Evolutionary conservation across 2,888 invertebrate genomes (phyloP).

Genomic region (Hirtodrosophila histrioides): DNA sequence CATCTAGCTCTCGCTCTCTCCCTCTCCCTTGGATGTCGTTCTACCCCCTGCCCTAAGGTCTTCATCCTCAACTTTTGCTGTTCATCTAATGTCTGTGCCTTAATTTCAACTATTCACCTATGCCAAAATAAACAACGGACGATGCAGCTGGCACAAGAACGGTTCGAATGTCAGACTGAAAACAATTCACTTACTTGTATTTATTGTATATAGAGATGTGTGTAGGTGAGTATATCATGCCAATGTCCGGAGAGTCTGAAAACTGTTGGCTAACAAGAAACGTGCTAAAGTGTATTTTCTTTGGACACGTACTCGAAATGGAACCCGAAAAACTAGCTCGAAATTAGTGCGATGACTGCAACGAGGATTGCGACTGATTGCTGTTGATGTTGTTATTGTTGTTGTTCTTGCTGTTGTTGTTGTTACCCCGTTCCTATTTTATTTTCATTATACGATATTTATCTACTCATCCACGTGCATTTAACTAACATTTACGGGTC

Average conservation of each 20-base stretch:
- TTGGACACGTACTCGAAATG: constrained; percentile 67
- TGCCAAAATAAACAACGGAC: constrained; percentile 65
- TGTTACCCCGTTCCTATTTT: constrained; percentile 62
- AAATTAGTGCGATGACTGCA: constrained; percentile 74
- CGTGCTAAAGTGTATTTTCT: constrained; percentile 81
- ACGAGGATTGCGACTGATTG: constrained; percentile 65
- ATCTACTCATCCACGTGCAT: constrained; percentile 82
- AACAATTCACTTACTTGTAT: constrained; percentile 31
- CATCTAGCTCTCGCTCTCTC: too few relatives aligned
- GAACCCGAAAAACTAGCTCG: constrained; percentile 64
- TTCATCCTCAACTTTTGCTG: constrained; percentile 19
- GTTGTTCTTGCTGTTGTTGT: constrained; percentile 41
- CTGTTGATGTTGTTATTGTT: constrained; percentile 44
- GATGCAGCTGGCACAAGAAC: constrained; percentile 39
- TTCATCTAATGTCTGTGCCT: constrained; percentile 34
- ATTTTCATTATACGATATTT: constrained; percentile 81
- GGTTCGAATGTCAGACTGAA: constrained; percentile 4
- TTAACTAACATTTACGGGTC: constrained; percentile 76
- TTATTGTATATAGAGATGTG: constrained; percentile 23
- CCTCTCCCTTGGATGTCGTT: background rate
- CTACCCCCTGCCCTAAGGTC: background rate
- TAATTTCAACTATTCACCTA: constrained; percentile 64
- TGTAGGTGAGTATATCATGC: constrained; percentile 49
- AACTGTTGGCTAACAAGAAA: constrained; percentile 74
- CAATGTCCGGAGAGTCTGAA: constrained; percentile 46